Conservation (phyloP, 2,113 vertebrate genomes). For the Maylandia zebra region DNA sequence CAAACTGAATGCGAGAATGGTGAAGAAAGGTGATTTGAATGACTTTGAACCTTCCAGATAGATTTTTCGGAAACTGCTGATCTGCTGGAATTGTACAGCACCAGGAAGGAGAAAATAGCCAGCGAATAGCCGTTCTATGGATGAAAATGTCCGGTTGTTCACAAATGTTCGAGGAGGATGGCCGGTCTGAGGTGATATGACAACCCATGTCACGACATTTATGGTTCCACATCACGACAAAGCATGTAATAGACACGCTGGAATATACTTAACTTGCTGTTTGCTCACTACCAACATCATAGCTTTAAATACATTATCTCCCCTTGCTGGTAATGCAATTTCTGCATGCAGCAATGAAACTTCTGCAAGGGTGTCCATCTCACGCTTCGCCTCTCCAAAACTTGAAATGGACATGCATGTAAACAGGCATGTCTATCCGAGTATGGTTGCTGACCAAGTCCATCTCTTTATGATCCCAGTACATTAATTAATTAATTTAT, state of each 20-base stretch:
- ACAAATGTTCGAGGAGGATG: background rate
- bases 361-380: background rate
- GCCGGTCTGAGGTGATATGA: background rate
- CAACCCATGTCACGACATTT: background rate
- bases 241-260: background rate
- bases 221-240: background rate
- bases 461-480: background rate
- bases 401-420: background rate
- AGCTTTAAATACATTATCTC: background rate
- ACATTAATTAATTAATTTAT: fast-evolving
- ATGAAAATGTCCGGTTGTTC: background rate
- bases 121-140: background rate
- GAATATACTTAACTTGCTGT: background rate
- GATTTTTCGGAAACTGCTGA: background rate
- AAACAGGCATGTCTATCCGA: background rate
- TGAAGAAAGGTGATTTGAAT: background rate
- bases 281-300: background rate
- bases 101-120: background rate
- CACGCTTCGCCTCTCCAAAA: background rate
- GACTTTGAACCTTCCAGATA: background rate
- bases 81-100: background rate
- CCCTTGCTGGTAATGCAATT: background rate
- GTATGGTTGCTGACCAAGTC: background rate
- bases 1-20: background rate
- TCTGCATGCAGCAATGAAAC: background rate